These are phyloP conservation scores for Dryobotodes eremita DNA, from an alignment of 2,888 invertebrate species.

Conservation along the genomic window DNA sequence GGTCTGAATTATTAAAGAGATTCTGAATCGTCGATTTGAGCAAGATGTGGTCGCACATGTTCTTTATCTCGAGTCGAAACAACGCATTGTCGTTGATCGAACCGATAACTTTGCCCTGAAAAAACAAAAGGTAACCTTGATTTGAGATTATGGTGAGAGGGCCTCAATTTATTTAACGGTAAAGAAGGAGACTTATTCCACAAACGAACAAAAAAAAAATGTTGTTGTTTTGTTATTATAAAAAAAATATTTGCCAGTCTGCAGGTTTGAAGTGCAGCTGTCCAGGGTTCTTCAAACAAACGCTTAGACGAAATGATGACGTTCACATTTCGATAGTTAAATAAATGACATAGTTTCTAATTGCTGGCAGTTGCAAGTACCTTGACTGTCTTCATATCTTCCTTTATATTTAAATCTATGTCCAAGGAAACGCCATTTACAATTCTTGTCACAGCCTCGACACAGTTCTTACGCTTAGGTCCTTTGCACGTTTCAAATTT, in stretches of 20 bases:
- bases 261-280: neutral
- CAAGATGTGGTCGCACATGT: slow-evolving; percentile 56
- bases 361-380: slow-evolving; percentile 13
- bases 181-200: too few relatives aligned
- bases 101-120: slow-evolving; percentile 58
- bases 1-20: slow-evolving; percentile 43
- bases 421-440: neutral
- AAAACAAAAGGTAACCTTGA: neutral
- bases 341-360: neutral
- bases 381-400: slow-evolving; percentile 39
- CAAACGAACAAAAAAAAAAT: too few relatives aligned
- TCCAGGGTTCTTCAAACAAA: neutral
- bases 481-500: slow-evolving; percentile 42
- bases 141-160: neutral
- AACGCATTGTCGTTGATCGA: slow-evolving; percentile 36
- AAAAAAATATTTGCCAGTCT: neutral
- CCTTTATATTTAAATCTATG: slow-evolving; percentile 12
- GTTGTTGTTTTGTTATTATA: too few relatives aligned
- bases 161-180: neutral
- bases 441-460: neutral
- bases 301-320: neutral
- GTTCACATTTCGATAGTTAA: neutral
- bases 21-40: slow-evolving; percentile 28
- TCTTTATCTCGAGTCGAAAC: slow-evolving; percentile 41
- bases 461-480: slow-evolving; percentile 61